Evolutionary conservation across 2,113 vertebrate genomes (phyloP).

Genomic region (Peromyscus leucopus): DNA sequence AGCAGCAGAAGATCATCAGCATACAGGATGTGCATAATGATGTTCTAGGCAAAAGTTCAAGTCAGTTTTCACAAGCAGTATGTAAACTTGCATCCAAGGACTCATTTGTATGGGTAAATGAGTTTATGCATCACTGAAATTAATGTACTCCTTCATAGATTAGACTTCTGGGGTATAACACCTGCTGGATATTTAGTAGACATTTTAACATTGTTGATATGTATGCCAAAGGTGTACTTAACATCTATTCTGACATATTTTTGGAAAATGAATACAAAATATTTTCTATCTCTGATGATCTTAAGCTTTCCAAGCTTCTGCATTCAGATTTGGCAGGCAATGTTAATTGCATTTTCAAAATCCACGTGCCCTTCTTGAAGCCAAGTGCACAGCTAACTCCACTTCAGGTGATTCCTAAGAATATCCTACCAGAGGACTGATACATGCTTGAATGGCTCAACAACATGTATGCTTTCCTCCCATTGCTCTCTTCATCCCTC

Average conservation of each 20-base stretch:
- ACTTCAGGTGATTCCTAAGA: not conserved
- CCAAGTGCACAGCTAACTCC: constrained; percentile 42
- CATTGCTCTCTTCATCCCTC: too few species aligned
- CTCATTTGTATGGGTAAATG: constrained; percentile 52
- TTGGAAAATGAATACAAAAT: constrained; percentile 46
- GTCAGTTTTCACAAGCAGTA: constrained; percentile 48
- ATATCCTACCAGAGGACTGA: not conserved
- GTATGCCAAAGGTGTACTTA: constrained; percentile 12
- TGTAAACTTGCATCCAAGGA: constrained; percentile 44
- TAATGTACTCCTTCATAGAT: constrained; percentile 44
- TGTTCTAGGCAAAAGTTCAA: constrained; percentile 49
- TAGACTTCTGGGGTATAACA: constrained; percentile 27
- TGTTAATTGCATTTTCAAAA: constrained; percentile 59
- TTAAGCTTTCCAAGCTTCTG: constrained; percentile 42
- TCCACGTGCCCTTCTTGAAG: not conserved
- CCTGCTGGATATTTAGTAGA: constrained; percentile 58
- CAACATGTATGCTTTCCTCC: not conserved
- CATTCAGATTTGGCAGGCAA: constrained; percentile 60
- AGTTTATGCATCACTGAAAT: constrained; percentile 43
- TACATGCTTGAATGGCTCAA: not conserved
- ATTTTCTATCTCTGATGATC: constrained; percentile 49
- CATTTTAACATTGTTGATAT: constrained; percentile 36
- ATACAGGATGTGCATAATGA: not conserved
- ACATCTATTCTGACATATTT: constrained; percentile 48
- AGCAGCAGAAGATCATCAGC: constrained; percentile 38